Base-by-base conservation (phyloP, 1,140 invertebrate species). In the Achroia grisella region DNA sequence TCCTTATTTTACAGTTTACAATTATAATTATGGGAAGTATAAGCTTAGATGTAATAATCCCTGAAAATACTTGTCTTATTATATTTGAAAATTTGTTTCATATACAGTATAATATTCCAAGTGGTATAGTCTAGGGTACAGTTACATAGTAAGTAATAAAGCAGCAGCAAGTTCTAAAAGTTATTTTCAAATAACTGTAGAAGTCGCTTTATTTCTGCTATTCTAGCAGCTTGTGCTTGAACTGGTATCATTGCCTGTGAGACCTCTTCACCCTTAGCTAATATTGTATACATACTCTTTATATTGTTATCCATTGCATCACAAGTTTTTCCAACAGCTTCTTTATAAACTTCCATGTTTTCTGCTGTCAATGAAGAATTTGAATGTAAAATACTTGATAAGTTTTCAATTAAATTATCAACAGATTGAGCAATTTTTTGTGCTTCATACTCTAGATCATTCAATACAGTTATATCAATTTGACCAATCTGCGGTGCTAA, bases 221-320 rank as follows among this genome's bases (percentile, higher is more conserved):
- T 94, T 87, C 96, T 91, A 56, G 93, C 91, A 9, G 94, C 91
- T 54, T 97, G 88, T 58, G 91, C 90, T 77, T 97, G 94, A 4
- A 97, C 91, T 13, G 93, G 92, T 44, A 91, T 90, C 93, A 98
- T 97, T 3, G 93, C 91, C 75, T 94, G 94, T 13, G 93, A 94
- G 1, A 98, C 89, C 84, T 98, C 97, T 84, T 98, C 97, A 59
- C 94, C 95, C 84, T 98, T 98, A 6, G 97, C 97, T 90, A 98
- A 94, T 58, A 98, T 89, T 49, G 97, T 97, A 80, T 98, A 98
- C 93, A 98, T 98, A 14, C 95, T 94, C 87, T 97, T 98, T 14
- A 98, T 98, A 85, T 97, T 97, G 27, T 92, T 90, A 86, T 98
- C 96, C 72, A 98, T 93, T 8, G 94, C 91, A 87, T 98, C 96